Evolutionary conservation across 30 jellyfish, hydroid and myxozoan genomes (phyloP).

Genomic region (Calvadosia cruxmelitensis): DNA sequence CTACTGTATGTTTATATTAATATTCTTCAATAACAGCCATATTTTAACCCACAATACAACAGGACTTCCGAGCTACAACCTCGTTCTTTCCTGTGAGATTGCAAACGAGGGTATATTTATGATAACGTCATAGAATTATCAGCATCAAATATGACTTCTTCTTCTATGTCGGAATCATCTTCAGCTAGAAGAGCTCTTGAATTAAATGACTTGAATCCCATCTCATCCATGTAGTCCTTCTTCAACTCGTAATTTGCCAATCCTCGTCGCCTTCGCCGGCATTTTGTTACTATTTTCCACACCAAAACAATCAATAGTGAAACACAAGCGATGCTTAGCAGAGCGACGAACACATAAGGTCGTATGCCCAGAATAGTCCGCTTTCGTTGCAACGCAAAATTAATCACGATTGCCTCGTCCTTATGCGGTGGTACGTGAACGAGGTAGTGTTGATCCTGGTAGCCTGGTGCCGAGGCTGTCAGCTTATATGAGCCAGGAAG

Average conservation of each 20-base stretch:
- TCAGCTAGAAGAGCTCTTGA: constrained; percentile 43
- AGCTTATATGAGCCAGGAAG: constrained; percentile 85
- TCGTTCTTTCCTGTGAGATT: too few relatives aligned
- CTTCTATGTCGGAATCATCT: constrained; percentile 83
- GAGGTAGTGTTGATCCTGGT: constrained; percentile 28
- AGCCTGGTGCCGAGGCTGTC: constrained; percentile 70
- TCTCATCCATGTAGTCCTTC: constrained; percentile 52
- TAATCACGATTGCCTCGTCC: constrained; percentile 33
- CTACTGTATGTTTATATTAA: too few relatives aligned
- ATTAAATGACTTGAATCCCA: constrained; percentile 40
- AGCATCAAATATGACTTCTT: constrained; percentile 66
- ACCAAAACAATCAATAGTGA: constrained; percentile 35
- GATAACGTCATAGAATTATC: constrained; percentile 27
- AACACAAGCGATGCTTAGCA: constrained; percentile 48
- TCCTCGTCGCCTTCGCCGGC: constrained; percentile 42
- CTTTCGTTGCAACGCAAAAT: constrained; percentile 36
- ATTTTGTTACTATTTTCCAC: constrained; percentile 21
- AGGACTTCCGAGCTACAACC: too few relatives aligned
- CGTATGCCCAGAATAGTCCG: constrained; percentile 44
- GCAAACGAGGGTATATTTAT: neutral
- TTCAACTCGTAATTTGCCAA: constrained; percentile 22
- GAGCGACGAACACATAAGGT: constrained; percentile 55
- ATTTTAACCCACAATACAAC: too few relatives aligned
- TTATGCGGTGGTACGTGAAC: constrained; percentile 52
- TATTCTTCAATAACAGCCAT: too few relatives aligned